Conservation (phyloP, 2,113 vertebrate genomes). For the Mungos mungo region DNA sequence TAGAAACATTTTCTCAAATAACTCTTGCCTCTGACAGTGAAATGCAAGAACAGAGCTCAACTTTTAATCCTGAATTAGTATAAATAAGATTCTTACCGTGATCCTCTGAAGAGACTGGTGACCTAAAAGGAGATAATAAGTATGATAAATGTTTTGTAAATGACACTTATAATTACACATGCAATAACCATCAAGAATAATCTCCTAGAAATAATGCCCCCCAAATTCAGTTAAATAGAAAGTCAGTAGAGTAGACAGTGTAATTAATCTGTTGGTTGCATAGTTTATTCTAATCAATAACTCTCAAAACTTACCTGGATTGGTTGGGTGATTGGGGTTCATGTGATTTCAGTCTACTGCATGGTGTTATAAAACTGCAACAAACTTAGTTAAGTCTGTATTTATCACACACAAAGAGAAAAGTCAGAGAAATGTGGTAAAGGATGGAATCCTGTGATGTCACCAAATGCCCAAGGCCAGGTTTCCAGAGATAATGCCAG, state of each 20-base stretch:
- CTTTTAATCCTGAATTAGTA: conserved; percentile 56
- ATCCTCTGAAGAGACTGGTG: conserved; percentile 87
- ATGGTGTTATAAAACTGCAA: not conserved
- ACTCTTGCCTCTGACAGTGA: conserved; percentile 4
- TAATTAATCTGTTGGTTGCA: not conserved
- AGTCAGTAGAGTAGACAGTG: not conserved
- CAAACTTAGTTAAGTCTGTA: not conserved
- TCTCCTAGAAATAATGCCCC: not conserved
- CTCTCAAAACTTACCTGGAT: conserved; percentile 7
- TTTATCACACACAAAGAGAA: not conserved
- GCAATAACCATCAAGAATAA: not conserved
- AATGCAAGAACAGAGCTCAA: not conserved
- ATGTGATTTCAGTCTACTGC: not conserved
- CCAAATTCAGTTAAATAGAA: conserved; percentile 13
- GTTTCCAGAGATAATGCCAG: not conserved
- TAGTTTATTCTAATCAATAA: not conserved
- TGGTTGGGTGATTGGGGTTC: not conserved
- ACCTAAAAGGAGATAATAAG: conserved; percentile 85
- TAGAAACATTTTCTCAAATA: conserved; percentile 35
- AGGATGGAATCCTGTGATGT: not conserved
- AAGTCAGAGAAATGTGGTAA: not conserved
- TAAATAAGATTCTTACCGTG: conserved; percentile 85
- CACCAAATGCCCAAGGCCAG: not conserved
- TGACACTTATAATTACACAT: not conserved
- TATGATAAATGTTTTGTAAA: conserved; percentile 73